phyloP scores from a whole-genome alignment of 2,797 vertebrate genomes.

The Gallinago nigripennis region DNA sequence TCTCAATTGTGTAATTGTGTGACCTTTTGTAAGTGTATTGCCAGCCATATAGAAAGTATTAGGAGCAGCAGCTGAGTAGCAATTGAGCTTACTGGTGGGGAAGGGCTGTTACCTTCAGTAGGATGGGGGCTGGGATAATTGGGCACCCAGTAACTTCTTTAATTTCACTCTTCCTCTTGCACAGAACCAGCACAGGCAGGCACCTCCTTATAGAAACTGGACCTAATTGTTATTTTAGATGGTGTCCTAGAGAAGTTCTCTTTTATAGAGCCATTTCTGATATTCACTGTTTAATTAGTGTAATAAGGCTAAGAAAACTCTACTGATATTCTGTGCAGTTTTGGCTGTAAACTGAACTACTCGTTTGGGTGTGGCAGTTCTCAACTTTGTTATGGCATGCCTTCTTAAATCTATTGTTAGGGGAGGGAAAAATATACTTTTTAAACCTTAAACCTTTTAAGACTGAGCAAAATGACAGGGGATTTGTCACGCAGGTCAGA shows the following conservation, averaged over 20 bases:
- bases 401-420: neutral
- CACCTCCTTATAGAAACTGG: fast-evolving
- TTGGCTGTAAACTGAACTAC: neutral
- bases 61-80: neutral
- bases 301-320: neutral
- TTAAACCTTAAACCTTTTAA: neutral
- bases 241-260: neutral
- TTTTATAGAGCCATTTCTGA: neutral
- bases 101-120: neutral
- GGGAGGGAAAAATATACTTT: too few species aligned
- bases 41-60: fast-evolving
- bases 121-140: neutral
- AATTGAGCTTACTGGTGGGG: fast-evolving
- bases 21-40: neutral
- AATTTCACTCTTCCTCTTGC: neutral
- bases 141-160: neutral
- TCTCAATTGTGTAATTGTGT: neutral
- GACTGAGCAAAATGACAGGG: neutral
- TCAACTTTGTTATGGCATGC: neutral
- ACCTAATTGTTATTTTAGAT: neutral
- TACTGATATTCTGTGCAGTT: neutral
- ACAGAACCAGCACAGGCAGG: neutral
- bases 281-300: neutral
- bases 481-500: neutral
- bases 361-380: neutral